Conservation (phyloP, 2,113 vertebrate genomes). For the Australoheros scitulus region DNA sequence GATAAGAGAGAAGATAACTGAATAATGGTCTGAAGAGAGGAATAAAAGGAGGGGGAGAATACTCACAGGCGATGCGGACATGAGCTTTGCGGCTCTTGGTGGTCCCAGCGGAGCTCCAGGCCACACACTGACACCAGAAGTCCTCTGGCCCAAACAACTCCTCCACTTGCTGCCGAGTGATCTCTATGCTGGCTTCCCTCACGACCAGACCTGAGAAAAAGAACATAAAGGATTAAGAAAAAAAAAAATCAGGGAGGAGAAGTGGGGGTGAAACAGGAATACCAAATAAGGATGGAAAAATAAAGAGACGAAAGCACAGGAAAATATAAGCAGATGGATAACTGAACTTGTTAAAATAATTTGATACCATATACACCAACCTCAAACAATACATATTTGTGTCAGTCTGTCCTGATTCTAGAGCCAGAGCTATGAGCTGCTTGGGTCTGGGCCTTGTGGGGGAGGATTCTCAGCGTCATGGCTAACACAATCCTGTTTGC, state of each 20-base stretch:
- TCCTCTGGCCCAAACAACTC: slow-evolving; percentile 96
- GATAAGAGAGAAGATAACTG: slow-evolving; percentile 42
- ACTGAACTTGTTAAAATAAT: not conserved
- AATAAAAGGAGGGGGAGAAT: not conserved
- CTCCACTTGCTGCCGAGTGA: slow-evolving; percentile 96
- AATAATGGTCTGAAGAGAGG: slow-evolving; percentile 14
- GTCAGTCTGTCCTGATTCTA: slow-evolving; percentile 40
- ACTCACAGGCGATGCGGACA: slow-evolving; percentile 98
- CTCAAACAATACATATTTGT: slow-evolving; percentile 6
- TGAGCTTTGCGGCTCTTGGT: slow-evolving; percentile 98
- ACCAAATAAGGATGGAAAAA: not conserved
- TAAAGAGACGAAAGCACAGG: not conserved
- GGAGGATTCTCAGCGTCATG: slow-evolving; percentile 67
- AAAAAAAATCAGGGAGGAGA: too few relatives aligned
- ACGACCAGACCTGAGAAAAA: slow-evolving; percentile 89
- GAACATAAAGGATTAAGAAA: not conserved
- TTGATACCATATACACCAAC: not conserved
- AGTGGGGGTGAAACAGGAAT: too few relatives aligned
- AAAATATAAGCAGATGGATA: not conserved
- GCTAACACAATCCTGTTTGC: slow-evolving; percentile 79
- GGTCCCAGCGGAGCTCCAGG: slow-evolving; percentile 97
- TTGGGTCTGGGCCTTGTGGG: slow-evolving; percentile 63
- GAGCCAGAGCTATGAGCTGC: slow-evolving; percentile 64
- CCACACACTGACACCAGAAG: slow-evolving; percentile 99
- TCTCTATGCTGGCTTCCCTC: slow-evolving; percentile 97